Conservation (phyloP, 2,797 vertebrate genomes). For the Malurus leucopterus region DNA sequence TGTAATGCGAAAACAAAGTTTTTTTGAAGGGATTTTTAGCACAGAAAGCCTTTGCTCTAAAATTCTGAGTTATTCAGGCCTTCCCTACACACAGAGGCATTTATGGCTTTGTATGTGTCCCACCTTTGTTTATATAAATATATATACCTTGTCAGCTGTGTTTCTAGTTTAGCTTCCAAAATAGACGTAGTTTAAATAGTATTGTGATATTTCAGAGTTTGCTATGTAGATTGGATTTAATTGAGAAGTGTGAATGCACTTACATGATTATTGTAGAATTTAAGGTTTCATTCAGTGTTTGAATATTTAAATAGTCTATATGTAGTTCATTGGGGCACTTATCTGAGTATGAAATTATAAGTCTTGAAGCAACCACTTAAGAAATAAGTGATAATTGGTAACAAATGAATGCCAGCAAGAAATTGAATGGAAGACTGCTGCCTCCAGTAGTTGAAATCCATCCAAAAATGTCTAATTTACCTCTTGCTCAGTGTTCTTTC, state of each 20-base stretch:
- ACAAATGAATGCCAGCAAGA: background rate
- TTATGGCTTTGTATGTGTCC: background rate
- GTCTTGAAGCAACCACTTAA: background rate
- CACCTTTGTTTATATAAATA: background rate
- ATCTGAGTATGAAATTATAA: background rate
- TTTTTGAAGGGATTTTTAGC: background rate
- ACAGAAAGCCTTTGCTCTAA: background rate
- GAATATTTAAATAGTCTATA: background rate
- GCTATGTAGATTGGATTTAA: slow-evolving; percentile 20
- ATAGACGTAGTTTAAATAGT: background rate
- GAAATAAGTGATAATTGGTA: background rate
- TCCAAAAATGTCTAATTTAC: background rate
- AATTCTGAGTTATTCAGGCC: background rate
- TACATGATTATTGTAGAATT: background rate
- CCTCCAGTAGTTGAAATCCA: background rate
- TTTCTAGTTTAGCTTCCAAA: background rate
- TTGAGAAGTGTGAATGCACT: background rate
- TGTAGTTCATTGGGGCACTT: background rate
- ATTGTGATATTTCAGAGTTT: slow-evolving; percentile 5
- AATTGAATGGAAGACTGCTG: background rate
- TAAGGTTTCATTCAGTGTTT: background rate
- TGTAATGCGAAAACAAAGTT: background rate
- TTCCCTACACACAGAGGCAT: background rate
- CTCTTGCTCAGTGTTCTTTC: background rate
- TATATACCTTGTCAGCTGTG: background rate